Base-by-base conservation (phyloP, 2,797 vertebrate species). In the Microtus obscurus region DNA sequence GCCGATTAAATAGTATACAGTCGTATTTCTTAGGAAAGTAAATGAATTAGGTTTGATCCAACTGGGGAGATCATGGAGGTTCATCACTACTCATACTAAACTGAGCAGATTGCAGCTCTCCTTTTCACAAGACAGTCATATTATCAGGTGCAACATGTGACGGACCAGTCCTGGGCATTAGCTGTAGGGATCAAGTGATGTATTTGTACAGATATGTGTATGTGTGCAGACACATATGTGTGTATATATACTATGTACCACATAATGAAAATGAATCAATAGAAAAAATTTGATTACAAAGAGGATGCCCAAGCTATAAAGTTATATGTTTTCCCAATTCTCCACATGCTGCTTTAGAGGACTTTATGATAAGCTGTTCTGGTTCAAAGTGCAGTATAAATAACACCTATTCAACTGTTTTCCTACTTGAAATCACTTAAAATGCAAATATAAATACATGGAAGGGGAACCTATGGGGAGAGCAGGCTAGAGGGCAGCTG, bases 41-140 rank as follows among this genome's bases (percentile, higher is more conserved):
- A 97, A 94, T 91, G 67, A 74, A 71, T 94, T 94, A 67, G 51
- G 82, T 59, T 93, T 93, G 86, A 93, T 93, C 34, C 37, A 80
- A 91, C 51, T 59, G 74, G 65, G 85, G 59, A 92, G n/a, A 88
- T 40, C 87, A 61, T 45, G 25, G 81, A 93, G 74, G 85, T 45
- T 61, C 40, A 45, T 77, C 8, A 65, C 89, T 61, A 92, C 43
- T 80, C 91, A 89, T 9, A 78, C 1, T 82, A 63, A 95, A 56
- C 8, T 80, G 34, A 96, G n/a, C 45, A 73, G 90, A 96, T 21
- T 43, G 51, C 74, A 51, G n/a, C n/a, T 87, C 4, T 94, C 14
- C n/a, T 92, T 23, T n/a, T 56, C 37, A 79, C 16, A 45, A 59
- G 40, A 92, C 63, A 71, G 45, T 53, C 93, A 74, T 19, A 27